A percentile compares a stretch with the other conserved stretches of the same genome.
Evolutionary conservation across 2,797 vertebrate genomes (phyloP).

Genomic region (Brachyrhaphis roseni): DNA sequence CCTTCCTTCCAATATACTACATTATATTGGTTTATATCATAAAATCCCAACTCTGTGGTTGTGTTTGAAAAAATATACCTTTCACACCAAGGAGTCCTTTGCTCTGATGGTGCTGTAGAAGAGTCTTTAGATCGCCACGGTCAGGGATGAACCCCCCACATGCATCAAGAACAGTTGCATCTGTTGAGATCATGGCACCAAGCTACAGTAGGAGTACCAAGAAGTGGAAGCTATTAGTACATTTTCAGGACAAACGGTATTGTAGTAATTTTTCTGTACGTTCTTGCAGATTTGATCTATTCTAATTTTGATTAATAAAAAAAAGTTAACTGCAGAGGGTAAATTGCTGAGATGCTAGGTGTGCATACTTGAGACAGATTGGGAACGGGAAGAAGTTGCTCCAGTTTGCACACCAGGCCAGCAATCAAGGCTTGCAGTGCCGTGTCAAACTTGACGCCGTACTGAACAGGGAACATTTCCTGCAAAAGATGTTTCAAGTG

Average conservation of each 20-base stretch:
- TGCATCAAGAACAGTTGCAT: conserved; percentile 68
- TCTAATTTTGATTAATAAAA: not conserved
- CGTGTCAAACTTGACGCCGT: conserved; percentile 81
- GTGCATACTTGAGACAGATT: conserved; percentile 76
- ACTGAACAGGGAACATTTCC: conserved; percentile 84
- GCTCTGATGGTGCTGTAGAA: conserved; percentile 75
- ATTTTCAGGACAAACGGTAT: not conserved
- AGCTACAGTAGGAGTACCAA: conserved; percentile 61
- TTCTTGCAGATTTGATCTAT: not conserved
- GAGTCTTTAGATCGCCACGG: conserved; percentile 66
- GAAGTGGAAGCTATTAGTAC: not conserved
- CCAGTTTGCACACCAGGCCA: conserved; percentile 85
- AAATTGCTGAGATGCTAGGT: not conserved
- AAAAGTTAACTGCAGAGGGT: not conserved
- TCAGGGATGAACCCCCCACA: conserved; percentile 76
- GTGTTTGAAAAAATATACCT: conserved; percentile 52
- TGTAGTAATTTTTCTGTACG: not conserved
- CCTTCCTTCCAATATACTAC: not conserved
- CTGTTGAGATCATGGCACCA: conserved; percentile 73
- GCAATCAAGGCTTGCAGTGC: conserved; percentile 84
- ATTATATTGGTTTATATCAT: not conserved
- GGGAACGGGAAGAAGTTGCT: conserved; percentile 81
- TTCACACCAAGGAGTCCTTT: conserved; percentile 73
- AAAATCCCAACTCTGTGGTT: not conserved
- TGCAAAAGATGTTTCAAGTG: conserved; percentile 38